Base-by-base conservation (phyloP, 1,140 invertebrate species). In the Drosophila novamexicana region DNA sequence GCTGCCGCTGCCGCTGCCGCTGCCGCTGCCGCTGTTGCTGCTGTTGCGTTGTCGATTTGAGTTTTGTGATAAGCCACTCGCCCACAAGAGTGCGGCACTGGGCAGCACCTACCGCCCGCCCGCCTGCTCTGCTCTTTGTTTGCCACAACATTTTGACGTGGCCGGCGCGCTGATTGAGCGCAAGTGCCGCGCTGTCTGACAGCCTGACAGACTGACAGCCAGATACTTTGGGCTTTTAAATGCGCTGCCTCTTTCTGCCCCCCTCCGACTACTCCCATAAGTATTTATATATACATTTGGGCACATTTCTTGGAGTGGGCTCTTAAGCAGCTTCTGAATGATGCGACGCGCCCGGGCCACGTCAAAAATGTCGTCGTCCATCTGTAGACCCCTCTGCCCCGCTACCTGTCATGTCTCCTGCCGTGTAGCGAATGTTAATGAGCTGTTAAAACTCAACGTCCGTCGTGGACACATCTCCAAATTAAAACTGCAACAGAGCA, bases 201-300 rank as follows among this genome's bases (percentile, higher is more conserved):
- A 88, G 84, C 53, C 65, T 76, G 82, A 52, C 50, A 52, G 32
- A 7, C 74, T 70, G 75, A 81, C 82, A 82, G 77, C 65, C 79
- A 79, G 84, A 88, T 84, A 88, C 84, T 88, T 88, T 89, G 73
- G 84, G 84, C 83, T 88, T 88, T 88, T 88, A 88, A 84, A 85
- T 73, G 74, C 64, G 73, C 71, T 52, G 61, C 50, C 7, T 14
- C 14, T 22, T 22, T 22, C 29, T 39, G 3, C 18, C 7, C 12
- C 7, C 18, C 7, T 39, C 12, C 3, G 8, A 14, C 32, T 54
- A 2, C 18, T 7, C 2, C 18, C 29, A 37, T 58, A 56, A n/a
- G 22, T 68, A 74, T 68, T 74, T 68, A 45, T 44, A 68, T 56
- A 58, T 57, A 57, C 58, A 75, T 63, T 75, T 57, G 66, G 58